Percentiles rank a stretch among this genome's conserved stretches.
Conservation (phyloP, 1,140 invertebrate genomes). For the Trichonephila clavipes region DNA sequence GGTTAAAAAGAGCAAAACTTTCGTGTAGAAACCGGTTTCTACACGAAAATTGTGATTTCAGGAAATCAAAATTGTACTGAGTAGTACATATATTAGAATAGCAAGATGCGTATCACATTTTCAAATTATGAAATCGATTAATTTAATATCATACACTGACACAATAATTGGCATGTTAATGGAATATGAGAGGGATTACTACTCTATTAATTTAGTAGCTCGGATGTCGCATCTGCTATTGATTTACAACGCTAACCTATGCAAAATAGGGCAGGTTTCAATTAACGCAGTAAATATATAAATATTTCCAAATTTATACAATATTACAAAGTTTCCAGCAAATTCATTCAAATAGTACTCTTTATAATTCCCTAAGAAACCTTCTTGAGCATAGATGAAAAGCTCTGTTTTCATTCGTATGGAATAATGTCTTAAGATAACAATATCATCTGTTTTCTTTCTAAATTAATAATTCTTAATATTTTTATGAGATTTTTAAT, state of each 20-base stretch:
- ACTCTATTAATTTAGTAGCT: background rate
- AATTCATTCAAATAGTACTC: rapidly evolving
- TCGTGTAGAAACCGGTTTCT: no score
- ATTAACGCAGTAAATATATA: background rate
- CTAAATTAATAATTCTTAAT: slow-evolving; percentile 43
- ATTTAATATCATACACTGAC: background rate
- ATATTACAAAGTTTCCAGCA: background rate
- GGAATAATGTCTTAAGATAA: slow-evolving; percentile 55
- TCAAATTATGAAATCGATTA: background rate
- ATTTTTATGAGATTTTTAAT: slow-evolving; percentile 69
- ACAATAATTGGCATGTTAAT: background rate
- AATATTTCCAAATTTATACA: background rate
- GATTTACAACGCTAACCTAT: background rate
- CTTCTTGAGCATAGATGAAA: background rate
- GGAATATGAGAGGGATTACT: background rate
- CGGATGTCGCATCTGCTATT: background rate
- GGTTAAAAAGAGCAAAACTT: no score
- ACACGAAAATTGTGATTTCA: no score
- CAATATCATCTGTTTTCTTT: slow-evolving; percentile 40
- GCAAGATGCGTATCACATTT: background rate
- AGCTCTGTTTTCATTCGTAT: background rate
- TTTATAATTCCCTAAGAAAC: background rate
- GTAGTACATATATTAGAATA: no score
- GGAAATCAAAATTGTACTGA: no score
- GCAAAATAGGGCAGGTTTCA: background rate